Base-by-base conservation (phyloP, 2,888 invertebrate genomes). In the Phengaris arion region DNA sequence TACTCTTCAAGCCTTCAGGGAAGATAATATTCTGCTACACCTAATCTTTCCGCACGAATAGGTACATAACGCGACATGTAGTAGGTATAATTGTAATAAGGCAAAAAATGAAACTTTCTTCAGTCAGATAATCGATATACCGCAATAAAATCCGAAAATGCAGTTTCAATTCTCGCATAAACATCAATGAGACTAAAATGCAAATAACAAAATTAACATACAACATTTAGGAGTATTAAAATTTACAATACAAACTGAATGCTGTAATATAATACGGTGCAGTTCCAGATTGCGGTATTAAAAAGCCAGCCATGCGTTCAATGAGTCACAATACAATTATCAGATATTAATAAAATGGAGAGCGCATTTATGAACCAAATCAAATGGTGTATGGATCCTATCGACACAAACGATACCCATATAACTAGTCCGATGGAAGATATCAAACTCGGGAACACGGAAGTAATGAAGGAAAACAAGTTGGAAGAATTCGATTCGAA, bases 401-500 rank as follows among this genome's bases (percentile, higher is more conserved):
- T 81, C 78, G 77, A 83, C 22, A 81, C 81, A 64, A 84, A 86
- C 78, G 89, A 90, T 77, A 87, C 87, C 79, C 92, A 90, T 45
- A 89, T 90, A 80, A 88, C 89, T 78, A 90, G 85, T 35, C 35
- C 35, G 75, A 89, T 90, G 15, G 89, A 91, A 69, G 84, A 84
- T 55, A 83, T 83, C 78, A 13, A 12, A 52, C 87, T 85, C 73
- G 87, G 89, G 78, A 80, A 83, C 48, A 48, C 81, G 80, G 84
- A 86, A 82, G 85, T 84, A 84, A 85, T 84, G 78, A 86, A 88
- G 85, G 85, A 89, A 89, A 89, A 89, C 87, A 89, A 89, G 86
- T 88, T 86, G 10, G 74, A 68, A 64, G 12, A 22, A 22, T 64
- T 35, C 12, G 12, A 59, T 22, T 22, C 15, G 22, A 22, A 22